Evolutionary conservation across 2,113 vertebrate species (phyloP).

Genomic region (Bos taurus): DNA sequence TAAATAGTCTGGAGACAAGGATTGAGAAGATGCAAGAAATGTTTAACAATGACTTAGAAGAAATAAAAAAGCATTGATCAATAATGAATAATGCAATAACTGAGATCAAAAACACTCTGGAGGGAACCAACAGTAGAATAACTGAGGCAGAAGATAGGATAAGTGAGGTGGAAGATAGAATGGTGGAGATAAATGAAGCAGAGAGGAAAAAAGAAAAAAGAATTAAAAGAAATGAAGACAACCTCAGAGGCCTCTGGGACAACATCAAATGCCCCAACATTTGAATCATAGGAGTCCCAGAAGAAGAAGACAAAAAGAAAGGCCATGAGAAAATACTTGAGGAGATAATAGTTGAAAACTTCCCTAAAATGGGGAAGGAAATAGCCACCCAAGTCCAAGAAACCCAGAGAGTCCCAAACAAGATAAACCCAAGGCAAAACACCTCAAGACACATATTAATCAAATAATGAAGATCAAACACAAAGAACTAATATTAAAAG

Average conservation of each 20-base stretch:
- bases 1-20: neutral
- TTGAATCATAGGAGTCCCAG: neutral
- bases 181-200: neutral
- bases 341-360: neutral
- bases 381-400: neutral
- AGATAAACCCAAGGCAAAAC: neutral
- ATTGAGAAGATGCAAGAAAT: neutral
- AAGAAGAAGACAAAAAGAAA: neutral
- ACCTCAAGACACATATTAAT: neutral
- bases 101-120: neutral
- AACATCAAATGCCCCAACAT: neutral
- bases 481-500: neutral
- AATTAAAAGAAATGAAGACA: neutral
- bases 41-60: neutral
- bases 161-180: neutral
- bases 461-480: neutral
- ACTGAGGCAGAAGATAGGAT: neutral
- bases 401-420: neutral
- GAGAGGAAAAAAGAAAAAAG: neutral
- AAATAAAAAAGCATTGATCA: neutral
- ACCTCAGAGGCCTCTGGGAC: neutral
- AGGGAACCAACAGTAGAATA: neutral
- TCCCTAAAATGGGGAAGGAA: neutral
- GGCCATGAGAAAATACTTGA: neutral
- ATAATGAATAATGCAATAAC: neutral